A percentile compares a stretch with the other conserved stretches of the same genome.
phyloP scores from a whole-genome alignment of 2,797 vertebrate genomes.

The Characodon lateralis region DNA sequence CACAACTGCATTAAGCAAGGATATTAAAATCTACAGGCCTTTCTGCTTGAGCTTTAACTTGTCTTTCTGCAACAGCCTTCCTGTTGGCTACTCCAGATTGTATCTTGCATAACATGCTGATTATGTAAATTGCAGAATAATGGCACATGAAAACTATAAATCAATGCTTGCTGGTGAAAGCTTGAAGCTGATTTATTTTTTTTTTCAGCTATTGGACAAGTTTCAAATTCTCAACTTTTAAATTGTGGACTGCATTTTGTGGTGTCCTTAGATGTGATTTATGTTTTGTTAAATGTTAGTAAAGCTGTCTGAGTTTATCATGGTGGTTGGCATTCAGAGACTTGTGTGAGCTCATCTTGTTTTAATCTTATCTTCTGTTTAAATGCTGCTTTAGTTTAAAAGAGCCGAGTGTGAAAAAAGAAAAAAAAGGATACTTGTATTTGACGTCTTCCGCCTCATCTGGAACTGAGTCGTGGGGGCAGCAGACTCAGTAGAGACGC shows the following conservation, averaged over 20 bases:
- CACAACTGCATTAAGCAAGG: conserved; percentile 5
- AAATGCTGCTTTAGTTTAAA: neutral
- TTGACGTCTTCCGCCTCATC: too few species aligned
- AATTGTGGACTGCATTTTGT: neutral
- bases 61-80: conserved; percentile 1
- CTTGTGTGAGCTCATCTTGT: neutral
- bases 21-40: conserved; percentile 15
- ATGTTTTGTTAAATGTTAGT: neutral
- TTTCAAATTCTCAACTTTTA: neutral
- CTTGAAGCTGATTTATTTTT: neutral
- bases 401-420: neutral
- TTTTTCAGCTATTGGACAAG: too few species aligned
- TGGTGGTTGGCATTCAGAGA: neutral
- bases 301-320: neutral
- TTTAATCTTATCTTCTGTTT: neutral
- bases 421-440: neutral
- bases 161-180: neutral
- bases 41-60: neutral
- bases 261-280: neutral
- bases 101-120: neutral
- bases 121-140: neutral
- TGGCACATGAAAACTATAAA: neutral
- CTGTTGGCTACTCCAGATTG: neutral
- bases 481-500: too few species aligned
- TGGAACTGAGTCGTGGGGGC: too few species aligned